Conservation (phyloP, 2,888 invertebrate genomes). For the Stenotaenia linearis region DNA sequence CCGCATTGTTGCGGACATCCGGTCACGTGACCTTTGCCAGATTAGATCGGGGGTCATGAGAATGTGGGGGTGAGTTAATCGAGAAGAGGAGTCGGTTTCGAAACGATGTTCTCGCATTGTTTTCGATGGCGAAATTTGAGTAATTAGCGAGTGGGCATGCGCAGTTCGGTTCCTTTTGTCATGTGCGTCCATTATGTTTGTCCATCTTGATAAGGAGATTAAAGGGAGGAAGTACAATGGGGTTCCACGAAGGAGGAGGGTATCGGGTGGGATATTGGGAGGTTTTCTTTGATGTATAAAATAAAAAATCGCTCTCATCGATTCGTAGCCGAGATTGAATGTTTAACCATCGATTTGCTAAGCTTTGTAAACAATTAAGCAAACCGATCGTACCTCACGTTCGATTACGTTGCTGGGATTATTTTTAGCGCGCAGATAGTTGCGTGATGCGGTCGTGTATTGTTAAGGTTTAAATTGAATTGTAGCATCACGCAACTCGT, state of each 20-base stretch:
- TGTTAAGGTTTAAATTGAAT: neutral
- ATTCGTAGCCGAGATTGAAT: neutral
- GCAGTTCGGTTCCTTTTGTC: neutral
- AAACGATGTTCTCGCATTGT: no score
- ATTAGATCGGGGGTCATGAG: conserved; percentile 26
- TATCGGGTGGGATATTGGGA: neutral
- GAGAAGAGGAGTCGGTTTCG: no score
- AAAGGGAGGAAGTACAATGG: neutral
- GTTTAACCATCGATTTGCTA: neutral
- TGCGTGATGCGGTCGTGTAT: neutral
- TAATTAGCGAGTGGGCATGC: neutral
- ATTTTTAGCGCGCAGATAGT: neutral
- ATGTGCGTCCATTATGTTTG: conserved; percentile 3
- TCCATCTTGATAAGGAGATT: conserved; percentile 26
- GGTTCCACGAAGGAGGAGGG: neutral
- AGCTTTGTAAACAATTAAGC: no score
- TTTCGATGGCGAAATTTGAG: neutral
- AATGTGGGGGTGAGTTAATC: neutral
- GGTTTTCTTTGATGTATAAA: neutral
- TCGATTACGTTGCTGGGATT: neutral
- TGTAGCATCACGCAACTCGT: neutral
- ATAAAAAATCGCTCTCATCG: no score
- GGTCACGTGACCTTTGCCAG: conserved; percentile 21
- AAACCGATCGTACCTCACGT: no score
- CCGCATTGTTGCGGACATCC: conserved; percentile 10